These are phyloP conservation scores for Bovichtus diacanthus DNA, from an alignment of 2,797 vertebrate species.

Conservation along the genomic window DNA sequence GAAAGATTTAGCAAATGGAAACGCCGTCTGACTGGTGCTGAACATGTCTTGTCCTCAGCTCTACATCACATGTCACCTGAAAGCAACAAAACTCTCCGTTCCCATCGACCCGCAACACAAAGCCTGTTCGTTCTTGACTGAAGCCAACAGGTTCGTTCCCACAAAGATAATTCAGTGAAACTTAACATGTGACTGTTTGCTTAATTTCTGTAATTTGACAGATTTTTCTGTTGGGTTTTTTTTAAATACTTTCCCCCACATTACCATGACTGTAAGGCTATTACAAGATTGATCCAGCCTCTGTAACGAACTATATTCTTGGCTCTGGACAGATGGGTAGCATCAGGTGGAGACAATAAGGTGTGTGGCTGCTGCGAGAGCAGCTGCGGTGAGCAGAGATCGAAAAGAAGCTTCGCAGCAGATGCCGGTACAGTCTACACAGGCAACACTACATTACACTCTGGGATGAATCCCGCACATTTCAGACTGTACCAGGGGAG, in stretches of 20 bases:
- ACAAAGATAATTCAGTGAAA: neutral
- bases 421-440: conserved; percentile 55
- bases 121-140: conserved; percentile 72
- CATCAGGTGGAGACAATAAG: conserved; percentile 77
- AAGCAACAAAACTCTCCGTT: conserved; percentile 32
- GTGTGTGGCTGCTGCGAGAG: conserved; percentile 79
- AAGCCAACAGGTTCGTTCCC: conserved; percentile 64
- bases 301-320: neutral
- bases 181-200: neutral
- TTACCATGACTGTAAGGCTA: too few relatives aligned
- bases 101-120: conserved; percentile 67
- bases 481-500: neutral
- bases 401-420: conserved; percentile 51
- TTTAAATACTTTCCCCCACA: neutral
- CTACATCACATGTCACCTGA: conserved; percentile 77
- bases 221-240: neutral
- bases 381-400: conserved; percentile 58
- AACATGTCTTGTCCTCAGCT: conserved; percentile 52
- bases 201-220: neutral
- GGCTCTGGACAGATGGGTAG: conserved; percentile 77
- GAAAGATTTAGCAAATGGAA: neutral
- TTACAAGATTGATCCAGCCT: too few relatives aligned
- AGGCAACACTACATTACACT: conserved; percentile 3
- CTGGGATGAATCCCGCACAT: conserved; percentile 12
- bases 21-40: neutral